Conservation (phyloP, 1,140 invertebrate species). For the Meloidogyne hapla region DNA sequence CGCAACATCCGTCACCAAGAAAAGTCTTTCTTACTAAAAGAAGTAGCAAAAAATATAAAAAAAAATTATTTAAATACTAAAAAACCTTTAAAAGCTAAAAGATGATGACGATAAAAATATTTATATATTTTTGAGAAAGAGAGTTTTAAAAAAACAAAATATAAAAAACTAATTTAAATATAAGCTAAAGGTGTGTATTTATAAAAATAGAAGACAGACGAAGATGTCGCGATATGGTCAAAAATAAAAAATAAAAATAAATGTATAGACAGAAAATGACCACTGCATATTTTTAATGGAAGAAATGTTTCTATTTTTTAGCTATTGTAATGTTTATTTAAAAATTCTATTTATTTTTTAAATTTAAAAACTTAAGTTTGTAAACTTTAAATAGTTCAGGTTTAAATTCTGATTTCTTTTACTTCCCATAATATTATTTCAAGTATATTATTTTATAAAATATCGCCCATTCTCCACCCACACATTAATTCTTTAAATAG, state of each 20-base stretch:
- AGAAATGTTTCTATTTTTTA: not conserved
- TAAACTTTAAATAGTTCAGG: too few species aligned
- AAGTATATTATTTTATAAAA: too few species aligned
- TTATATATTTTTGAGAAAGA: not conserved
- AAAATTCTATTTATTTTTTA: not conserved
- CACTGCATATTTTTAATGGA: not conserved
- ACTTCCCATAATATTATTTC: not conserved
- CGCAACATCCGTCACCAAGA: constrained; percentile 1
- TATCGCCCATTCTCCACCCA: not conserved
- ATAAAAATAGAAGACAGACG: not conserved
- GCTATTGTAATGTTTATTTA: not conserved
- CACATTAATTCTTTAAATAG: too few species aligned
- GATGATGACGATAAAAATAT: not conserved
- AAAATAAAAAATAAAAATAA: not conserved
- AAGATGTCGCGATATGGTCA: constrained; percentile 2
- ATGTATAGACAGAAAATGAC: not conserved
- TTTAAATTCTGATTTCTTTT: not conserved
- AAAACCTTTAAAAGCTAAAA: not conserved
- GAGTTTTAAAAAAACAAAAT: not conserved
- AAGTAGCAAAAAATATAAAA: not conserved
- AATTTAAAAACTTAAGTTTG: not conserved
- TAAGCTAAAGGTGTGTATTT: not conserved
- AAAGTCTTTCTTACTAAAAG: not conserved
- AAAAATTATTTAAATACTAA: constrained; percentile 4
- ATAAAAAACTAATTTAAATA: constrained; percentile 1